Evolutionary conservation across 2,888 invertebrate genomes (phyloP), one percentile per base, ranked within the genome.

Genomic region (Pteria penguin): DNA sequence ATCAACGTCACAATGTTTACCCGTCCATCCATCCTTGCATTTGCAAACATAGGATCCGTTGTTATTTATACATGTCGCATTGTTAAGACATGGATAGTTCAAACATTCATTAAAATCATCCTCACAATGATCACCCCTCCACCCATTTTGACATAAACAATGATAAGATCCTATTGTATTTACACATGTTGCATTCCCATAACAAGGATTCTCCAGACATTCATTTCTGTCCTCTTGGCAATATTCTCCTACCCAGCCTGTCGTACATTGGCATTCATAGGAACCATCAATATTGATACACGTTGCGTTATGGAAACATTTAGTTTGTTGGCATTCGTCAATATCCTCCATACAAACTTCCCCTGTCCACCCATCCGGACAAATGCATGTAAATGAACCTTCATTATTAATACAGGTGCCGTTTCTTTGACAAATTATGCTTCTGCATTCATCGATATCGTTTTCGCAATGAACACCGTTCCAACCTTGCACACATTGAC

Each of bases 251-350:
- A 61, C 70, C 81, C 81, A 84, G 1, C 79, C 81, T 0, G 75
- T 63, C 4, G 65, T 73, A 75, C 84, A 84, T 1, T 78, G 70
- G 73, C 84, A 84, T 5, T 70, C 55, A 31, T 79, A 84, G 3
- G 78, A 80, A 2, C 82, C 82, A 54, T 80, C 60, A 14, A 45
- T 70, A 31, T 74, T 74, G 61, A 32, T 55, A 66, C 77, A 77
- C 2, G 75, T 76, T 3, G 76, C 82, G 8, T 80, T 81, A 78
- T 85, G 82, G 22, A 63, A 55, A 80, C 84, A 85, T 5, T n/a
- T 33, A 26, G 5, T 27, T 18, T n/a, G 8, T 4, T 69, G 27
- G 60, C 69, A 69, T 58, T 69, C 69, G n/a, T 69, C 45, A 3
- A 32, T 54, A 66, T 69, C 75, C 18, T 18, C 27, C 14, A 66